Base-by-base conservation (phyloP, 2,113 vertebrate genomes). In the Paracanthobrama guichenoti region DNA sequence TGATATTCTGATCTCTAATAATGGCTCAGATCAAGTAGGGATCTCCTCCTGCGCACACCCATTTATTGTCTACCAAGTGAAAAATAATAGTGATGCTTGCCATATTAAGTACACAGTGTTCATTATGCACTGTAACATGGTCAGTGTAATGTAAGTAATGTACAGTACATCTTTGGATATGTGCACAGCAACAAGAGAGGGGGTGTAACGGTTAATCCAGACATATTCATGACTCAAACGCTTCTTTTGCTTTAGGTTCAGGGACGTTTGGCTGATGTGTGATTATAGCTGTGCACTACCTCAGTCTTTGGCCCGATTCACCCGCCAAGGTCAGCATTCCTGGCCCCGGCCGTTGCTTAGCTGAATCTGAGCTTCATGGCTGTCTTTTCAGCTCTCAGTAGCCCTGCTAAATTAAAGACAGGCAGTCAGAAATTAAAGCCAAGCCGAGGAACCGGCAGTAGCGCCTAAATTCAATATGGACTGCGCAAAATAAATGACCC, bases 261-360 rank as follows among this genome's bases (percentile, higher is more conserved):
- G 20, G 81, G 75, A 82, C 86, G 86, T 88, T 77, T 79, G 84
- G n/a, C 44, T 9, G 83, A 67, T 74, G 69, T 85, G 87, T 26
- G 89, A 84, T 84, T 86, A 60, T 78, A 88, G 82, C 88, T 83
- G 86, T 88, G 87, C 90, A 31, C 53, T 64, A 79, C 77, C 77
- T 79, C 77, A 79, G 57, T 46, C 66, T 48, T 42, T 71, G 50
- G 78, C 57, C 75, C 46, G 5, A 59, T 62, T 77, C 44, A 39
- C 74, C 31, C 92, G 92, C 93, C 92, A 92, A 93, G 87, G 90
- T 91, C 92, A 89, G 92, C 92, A 93, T 94, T 94, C 93, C 92
- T 91, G 84, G 71, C 79, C 89, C 28, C 71, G 74, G 59, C 87
- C 84, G 93, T 93, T 91, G 92, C 92, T 91, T 89, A 84, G 93